These are phyloP conservation scores for Ctenosaura bakeri DNA, from an alignment of 2,797 vertebrate genomes.

Conservation along the genomic window DNA sequence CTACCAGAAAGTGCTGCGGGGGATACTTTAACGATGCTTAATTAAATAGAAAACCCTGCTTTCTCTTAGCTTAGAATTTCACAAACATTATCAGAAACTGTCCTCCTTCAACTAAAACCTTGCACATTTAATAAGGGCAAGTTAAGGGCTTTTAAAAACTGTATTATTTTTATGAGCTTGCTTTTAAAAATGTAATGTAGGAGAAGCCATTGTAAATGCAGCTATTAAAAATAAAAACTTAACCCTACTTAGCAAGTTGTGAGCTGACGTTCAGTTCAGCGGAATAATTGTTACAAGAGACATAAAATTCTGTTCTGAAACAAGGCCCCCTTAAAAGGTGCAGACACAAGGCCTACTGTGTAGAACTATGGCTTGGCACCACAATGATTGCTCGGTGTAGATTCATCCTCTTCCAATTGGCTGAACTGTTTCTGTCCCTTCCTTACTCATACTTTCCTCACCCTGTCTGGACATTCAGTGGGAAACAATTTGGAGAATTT, in stretches of 20 bases:
- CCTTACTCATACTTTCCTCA: neutral
- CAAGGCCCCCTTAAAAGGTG: neutral
- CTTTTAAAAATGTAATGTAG: conserved; percentile 22
- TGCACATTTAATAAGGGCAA: neutral
- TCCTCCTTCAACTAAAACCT: neutral
- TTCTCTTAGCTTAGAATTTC: neutral
- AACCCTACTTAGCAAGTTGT: neutral
- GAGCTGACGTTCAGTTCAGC: neutral
- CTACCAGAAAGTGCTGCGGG: neutral
- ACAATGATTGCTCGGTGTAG: neutral
- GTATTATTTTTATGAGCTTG: conserved; percentile 11
- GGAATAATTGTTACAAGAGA: neutral
- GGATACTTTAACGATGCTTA: neutral
- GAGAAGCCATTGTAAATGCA: conserved; percentile 7
- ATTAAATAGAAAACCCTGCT: neutral
- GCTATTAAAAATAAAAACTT: neutral
- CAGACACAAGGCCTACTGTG: neutral
- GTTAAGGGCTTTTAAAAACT: neutral
- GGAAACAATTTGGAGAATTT: neutral
- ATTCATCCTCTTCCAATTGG: neutral
- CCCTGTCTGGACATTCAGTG: neutral
- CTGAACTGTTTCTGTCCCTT: neutral
- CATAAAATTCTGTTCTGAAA: neutral
- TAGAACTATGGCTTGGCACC: neutral
- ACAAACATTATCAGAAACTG: conserved; percentile 11